Evolutionary conservation across 2,888 invertebrate genomes (phyloP).

Genomic region (Agonopterix heracliana): DNA sequence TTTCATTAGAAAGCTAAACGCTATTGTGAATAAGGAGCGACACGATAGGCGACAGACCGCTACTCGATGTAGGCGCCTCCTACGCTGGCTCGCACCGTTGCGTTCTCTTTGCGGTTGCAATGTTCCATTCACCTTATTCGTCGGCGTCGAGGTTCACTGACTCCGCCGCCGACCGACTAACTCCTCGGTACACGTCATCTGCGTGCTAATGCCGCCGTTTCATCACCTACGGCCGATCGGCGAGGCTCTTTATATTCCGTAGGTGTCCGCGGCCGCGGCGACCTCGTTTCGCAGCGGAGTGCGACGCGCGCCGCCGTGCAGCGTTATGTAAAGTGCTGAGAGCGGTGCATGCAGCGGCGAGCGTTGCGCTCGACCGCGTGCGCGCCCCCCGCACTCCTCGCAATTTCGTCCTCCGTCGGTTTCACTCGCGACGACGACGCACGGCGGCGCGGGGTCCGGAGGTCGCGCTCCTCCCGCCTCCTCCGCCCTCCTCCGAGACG

Average conservation of each 20-base stretch:
- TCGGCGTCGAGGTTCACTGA: constrained; percentile 68
- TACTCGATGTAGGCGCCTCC: constrained; percentile 25
- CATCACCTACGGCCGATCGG: constrained; percentile 52
- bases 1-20: constrained; percentile 65
- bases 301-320: constrained; percentile 41
- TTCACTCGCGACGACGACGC: constrained; percentile 49
- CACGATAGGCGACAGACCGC: constrained; percentile 28
- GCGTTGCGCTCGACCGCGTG: constrained; percentile 70
- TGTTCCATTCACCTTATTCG: constrained; percentile 73
- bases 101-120: constrained; percentile 60
- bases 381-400: constrained; percentile 45
- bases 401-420: constrained; percentile 52
- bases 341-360: constrained; percentile 35
- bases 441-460: constrained; percentile 42
- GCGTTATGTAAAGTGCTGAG: constrained; percentile 60
- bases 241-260: constrained; percentile 61
- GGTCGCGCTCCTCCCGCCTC: constrained; percentile 34
- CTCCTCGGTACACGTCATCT: constrained; percentile 61
- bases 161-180: constrained; percentile 61
- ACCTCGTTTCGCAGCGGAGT: constrained; percentile 55
- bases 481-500: constrained; percentile 29
- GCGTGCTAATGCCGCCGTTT: constrained; percentile 62
- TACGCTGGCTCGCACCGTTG: constrained; percentile 40
- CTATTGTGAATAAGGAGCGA: constrained; percentile 51
- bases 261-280: constrained; percentile 53